These are phyloP conservation scores for Araneus ventricosus DNA, from an alignment of 1,140 invertebrate species.

Conservation along the genomic window DNA sequence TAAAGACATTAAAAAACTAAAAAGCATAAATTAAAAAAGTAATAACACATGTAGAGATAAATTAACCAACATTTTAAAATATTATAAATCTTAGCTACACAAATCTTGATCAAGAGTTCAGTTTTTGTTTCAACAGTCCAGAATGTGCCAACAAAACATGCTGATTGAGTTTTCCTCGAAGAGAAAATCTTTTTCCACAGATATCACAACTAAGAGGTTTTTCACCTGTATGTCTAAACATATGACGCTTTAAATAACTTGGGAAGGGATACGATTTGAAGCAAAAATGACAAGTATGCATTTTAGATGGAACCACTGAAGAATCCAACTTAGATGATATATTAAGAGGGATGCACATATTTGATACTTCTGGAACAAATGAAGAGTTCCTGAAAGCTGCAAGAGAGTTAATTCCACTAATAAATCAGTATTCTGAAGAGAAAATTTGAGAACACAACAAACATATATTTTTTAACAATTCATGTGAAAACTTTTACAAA, in stretches of 20 bases:
- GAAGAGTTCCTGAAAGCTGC: neutral
- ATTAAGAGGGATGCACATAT: neutral
- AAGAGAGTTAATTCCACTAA: neutral
- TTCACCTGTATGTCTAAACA: constrained; percentile 14
- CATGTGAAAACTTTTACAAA: too few relatives aligned
- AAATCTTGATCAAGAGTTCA: too few relatives aligned
- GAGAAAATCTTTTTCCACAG: neutral
- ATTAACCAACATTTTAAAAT: too few relatives aligned
- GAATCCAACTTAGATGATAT: neutral
- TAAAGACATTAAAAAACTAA: too few relatives aligned
- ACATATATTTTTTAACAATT: neutral
- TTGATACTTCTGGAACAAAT: neutral
- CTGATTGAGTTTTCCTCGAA: neutral
- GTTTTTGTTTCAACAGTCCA: neutral
- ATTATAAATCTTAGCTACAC: too few relatives aligned
- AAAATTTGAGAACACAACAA: neutral
- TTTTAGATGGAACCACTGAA: neutral
- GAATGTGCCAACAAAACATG: neutral
- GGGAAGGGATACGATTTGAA: neutral
- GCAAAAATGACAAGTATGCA: constrained; percentile 16
- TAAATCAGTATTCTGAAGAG: neutral
- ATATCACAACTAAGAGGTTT: neutral
- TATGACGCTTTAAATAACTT: constrained; percentile 36
- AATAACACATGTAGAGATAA: too few relatives aligned
- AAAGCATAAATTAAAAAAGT: too few relatives aligned